phyloP scores from a whole-genome alignment of 1,140 invertebrate species.

The Lethrus apterus region DNA sequence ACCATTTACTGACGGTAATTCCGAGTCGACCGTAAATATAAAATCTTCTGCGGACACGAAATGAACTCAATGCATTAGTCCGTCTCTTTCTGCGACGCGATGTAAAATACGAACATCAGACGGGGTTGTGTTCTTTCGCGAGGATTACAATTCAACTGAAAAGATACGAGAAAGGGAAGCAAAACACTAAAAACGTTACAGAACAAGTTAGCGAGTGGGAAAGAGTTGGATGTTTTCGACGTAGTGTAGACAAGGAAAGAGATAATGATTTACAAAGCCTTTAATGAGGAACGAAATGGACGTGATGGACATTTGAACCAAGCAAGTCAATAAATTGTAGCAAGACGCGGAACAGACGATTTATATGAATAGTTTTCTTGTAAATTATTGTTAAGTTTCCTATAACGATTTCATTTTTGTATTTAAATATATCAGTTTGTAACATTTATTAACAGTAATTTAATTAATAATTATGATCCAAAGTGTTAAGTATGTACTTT shows the following conservation, averaged over 20 bases:
- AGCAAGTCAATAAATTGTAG: slow-evolving; percentile 18
- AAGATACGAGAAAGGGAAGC: slow-evolving; percentile 23
- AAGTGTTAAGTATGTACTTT: no score
- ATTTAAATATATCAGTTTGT: no score
- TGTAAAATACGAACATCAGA: neutral
- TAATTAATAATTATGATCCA: no score
- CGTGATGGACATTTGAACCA: slow-evolving; percentile 25
- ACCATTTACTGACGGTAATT: slow-evolving; percentile 29
- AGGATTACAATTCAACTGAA: slow-evolving; percentile 19
- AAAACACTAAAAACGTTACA: slow-evolving; percentile 26
- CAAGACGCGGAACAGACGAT: slow-evolving; percentile 16
- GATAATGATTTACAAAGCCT: slow-evolving; percentile 28
- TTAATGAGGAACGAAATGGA: slow-evolving; percentile 34
- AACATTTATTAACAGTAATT: no score
- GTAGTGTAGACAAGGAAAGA: slow-evolving; percentile 14
- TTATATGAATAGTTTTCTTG: slow-evolving; percentile 19
- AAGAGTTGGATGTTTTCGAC: slow-evolving; percentile 6
- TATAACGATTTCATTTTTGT: no score
- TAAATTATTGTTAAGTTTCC: slow-evolving; percentile 18
- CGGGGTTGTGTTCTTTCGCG: slow-evolving; percentile 5
- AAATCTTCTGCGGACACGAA: slow-evolving; percentile 13
- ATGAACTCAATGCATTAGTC: slow-evolving; percentile 7
- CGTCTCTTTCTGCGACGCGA: slow-evolving; percentile 1
- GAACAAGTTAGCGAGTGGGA: slow-evolving; percentile 24
- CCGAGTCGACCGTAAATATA: slow-evolving; percentile 13